Conservation (phyloP, 2,888 invertebrate species). For the Callyntrura guangdongensis region DNA sequence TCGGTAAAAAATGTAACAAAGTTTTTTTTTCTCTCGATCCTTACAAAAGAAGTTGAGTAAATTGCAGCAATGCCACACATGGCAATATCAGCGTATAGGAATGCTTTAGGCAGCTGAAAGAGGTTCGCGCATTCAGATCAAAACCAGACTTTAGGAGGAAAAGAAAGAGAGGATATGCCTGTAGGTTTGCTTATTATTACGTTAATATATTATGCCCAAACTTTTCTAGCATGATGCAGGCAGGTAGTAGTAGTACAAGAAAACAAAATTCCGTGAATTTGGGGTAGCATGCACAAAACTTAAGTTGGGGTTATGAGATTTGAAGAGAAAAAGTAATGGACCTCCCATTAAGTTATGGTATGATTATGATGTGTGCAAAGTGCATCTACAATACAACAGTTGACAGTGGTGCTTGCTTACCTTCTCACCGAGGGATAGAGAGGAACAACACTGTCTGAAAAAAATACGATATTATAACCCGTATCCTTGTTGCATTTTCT, state of each 20-base stretch:
- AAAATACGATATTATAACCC: background rate
- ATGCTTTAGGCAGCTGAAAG: background rate
- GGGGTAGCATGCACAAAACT: background rate
- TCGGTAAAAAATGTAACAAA: slow-evolving; percentile 11
- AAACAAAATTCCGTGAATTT: slow-evolving; percentile 20
- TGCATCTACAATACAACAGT: slow-evolving; percentile 46
- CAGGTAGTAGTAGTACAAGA: background rate
- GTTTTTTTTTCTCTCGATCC: slow-evolving; percentile 10
- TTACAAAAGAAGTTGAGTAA: slow-evolving; percentile 17
- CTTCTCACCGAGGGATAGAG: background rate
- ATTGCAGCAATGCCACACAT: slow-evolving; percentile 13
- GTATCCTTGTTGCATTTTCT: slow-evolving; percentile 41
- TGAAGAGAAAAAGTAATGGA: slow-evolving; percentile 56
- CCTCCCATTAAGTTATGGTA: slow-evolving; percentile 73
- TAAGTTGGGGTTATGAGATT: slow-evolving; percentile 60
- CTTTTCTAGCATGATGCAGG: background rate
- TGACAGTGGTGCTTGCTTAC: slow-evolving; percentile 45
- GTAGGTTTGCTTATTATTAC: background rate
- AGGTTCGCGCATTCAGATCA: background rate
- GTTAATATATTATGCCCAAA: no score
- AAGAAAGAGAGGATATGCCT: background rate
- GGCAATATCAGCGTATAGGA: background rate
- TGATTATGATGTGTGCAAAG: slow-evolving; percentile 57
- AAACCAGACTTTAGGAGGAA: background rate
- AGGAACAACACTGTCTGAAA: slow-evolving; percentile 6